Evolutionary conservation across 2,888 invertebrate genomes (phyloP).

Genomic region (Branchellion lobata): DNA sequence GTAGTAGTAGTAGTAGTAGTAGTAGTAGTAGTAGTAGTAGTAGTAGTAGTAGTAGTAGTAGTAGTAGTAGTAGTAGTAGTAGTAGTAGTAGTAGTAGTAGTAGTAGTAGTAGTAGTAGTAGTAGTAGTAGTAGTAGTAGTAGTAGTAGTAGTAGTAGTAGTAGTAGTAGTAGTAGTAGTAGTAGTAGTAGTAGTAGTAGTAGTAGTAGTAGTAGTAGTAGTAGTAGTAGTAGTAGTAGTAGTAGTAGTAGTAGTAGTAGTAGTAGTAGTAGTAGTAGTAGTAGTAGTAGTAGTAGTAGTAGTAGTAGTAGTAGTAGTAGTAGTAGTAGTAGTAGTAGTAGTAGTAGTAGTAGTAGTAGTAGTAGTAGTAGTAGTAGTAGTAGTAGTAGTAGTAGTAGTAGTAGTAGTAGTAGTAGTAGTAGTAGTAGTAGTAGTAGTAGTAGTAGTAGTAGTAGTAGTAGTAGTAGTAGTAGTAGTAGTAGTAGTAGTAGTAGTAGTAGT

Average conservation of each 20-base stretch:
- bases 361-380: conserved; percentile 1
- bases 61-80: conserved; percentile 23
- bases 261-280: conserved; percentile 5
- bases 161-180: conserved; percentile 6
- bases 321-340: background rate
- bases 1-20: conserved; percentile 18
- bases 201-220: conserved; percentile 16
- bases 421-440: conserved; percentile 3
- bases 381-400: conserved; percentile 20
- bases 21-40: conserved; percentile 24
- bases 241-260: background rate
- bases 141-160: conserved; percentile 1
- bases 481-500: conserved; percentile 15
- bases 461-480: conserved; percentile 20
- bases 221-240: conserved; percentile 20
- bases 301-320: conserved; percentile 1
- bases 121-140: background rate
- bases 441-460: conserved; percentile 21
- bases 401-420: conserved; percentile 23
- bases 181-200: too few relatives aligned
- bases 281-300: conserved; percentile 1
- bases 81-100: conserved; percentile 4
- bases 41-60: conserved; percentile 19
- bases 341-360: conserved; percentile 1
- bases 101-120: conserved; percentile 6